Base-by-base conservation (phyloP, 2,888 invertebrate species). In the Orchestes rusci region DNA sequence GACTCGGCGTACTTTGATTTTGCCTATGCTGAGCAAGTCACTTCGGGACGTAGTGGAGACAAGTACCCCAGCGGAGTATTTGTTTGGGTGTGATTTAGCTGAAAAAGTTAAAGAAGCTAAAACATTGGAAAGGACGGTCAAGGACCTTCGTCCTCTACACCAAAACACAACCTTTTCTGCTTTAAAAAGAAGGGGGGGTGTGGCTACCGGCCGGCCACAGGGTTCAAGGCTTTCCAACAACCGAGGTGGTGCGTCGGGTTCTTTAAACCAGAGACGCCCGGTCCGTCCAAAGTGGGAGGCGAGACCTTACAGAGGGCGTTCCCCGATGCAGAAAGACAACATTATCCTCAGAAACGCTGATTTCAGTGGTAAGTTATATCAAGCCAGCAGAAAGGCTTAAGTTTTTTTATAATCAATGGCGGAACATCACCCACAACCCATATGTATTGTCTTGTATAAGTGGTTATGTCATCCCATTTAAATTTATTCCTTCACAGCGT, bases 211-310 rank as follows among this genome's bases (percentile, higher is more conserved):
- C 23, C 18, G 15, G 19, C 19, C 12, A 35, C 8, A 8, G 20
- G 20, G 12, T n/a, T 3, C 8, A n/a, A 17, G 10, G n/a, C 16
- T 4, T 16, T 12, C 16, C 18, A 31, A 16, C n/a, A 17, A 27
- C 12, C 16, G 17, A 30, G 16, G 19, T 18, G 19, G 32, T 19
- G 20, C 13, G 19, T 32, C 18, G 12, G 20, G 27, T 32, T 23
- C 15, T 20, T 41, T 41, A 41, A 41, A 41, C 41, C 23, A 23
- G 16, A 17, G 34, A 32, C 33, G 33, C 41, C 41, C 41, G 41
- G 33, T 16, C 10, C 40, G 41, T 17, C 23, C 18, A 5, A 16
- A 20, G 27, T 23, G 41, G 13, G 41, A 41, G 16, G 27, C 41
- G 34, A 20, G 10, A 28, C 41, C 41, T 27, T n/a, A 12, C 16